phyloP scores from a whole-genome alignment of 2,113 vertebrate genomes.

The Nothobranchius kuhntae region DNA sequence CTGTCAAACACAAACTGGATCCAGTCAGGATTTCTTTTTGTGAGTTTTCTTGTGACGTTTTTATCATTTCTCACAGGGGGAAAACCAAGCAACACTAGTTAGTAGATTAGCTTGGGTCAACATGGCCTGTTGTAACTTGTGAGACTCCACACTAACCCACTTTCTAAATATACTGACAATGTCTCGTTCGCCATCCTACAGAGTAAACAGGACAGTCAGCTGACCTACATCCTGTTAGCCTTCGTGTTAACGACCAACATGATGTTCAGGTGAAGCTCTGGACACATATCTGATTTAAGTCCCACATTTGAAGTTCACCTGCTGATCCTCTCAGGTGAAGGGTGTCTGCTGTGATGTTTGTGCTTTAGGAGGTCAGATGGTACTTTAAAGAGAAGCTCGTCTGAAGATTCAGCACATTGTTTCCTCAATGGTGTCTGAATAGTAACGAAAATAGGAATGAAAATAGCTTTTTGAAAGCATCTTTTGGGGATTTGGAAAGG shows the following conservation, averaged over 20 bases:
- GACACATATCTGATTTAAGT: neutral
- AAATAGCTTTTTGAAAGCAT: no score
- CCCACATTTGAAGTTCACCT: neutral
- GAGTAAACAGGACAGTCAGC: slow-evolving; percentile 49
- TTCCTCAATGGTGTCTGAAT: neutral
- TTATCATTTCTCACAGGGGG: neutral
- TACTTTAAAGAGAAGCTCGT: neutral
- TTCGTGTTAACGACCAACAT: neutral
- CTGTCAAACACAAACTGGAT: no score
- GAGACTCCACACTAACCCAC: slow-evolving; percentile 63
- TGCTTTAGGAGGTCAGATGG: neutral
- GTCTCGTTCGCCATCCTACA: slow-evolving; percentile 34
- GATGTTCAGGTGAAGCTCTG: neutral
- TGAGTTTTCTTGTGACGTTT: neutral
- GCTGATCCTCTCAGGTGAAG: neutral
- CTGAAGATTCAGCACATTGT: neutral
- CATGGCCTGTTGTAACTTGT: slow-evolving; percentile 15
- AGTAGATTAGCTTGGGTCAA: slow-evolving; percentile 55
- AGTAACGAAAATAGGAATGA: neutral
- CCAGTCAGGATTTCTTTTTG: no score
- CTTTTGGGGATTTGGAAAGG: no score
- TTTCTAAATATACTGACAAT: slow-evolving; percentile 64
- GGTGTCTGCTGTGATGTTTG: neutral
- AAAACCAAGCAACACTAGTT: slow-evolving; percentile 13
- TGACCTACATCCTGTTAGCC: slow-evolving; percentile 46